Evolutionary conservation across 2,888 invertebrate species (phyloP), one percentile per base, ranked within the genome.

Genomic region (Drosophila borealis): DNA sequence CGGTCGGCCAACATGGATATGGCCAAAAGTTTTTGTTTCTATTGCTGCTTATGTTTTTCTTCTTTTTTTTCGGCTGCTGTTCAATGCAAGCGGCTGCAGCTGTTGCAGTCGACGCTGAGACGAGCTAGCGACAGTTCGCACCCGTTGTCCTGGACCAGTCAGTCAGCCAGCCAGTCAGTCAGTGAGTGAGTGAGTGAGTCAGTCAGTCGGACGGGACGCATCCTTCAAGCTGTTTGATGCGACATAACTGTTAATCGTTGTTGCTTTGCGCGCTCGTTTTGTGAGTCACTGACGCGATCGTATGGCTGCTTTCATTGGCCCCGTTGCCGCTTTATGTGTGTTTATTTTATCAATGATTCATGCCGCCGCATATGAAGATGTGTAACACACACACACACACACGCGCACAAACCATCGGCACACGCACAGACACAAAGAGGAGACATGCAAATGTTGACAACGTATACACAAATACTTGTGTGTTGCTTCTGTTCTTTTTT

Each of bases 381-480:
- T 69, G 65, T 81, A 69, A 63, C 66, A 74, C 36, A 61, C 72
- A 77, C 48, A 42, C 48, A 60, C 67, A 54, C 54, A 51, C 51
- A 50, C 60, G 60, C 29, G 42, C 34, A 44, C 51, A 54, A 42
- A 55, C 46, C 17, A 17, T 17, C 17, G 17, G 17, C 39, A 49
- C 50, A 95, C 96, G 96, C 94, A 97, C 17, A 17, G 96, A 50
- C 36, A 49, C 54, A 63, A 65, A 70, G 63, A 70, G 41, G 70
- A 50, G 56, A 59, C 69, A 72, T 70, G 72, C 61, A 84, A 78
- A 77, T 64, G 60, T 60, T 57, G 69, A 56, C 79, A 65, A 75
- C 78, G 75, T 73, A 63, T 41, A 63, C 75, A 78, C 46, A 46
- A 60, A 65, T 45, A 14, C 19, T 17, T 50, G 19, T 42, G 44